Conservation (phyloP, 2,888 invertebrate species). For the Empis livida region DNA sequence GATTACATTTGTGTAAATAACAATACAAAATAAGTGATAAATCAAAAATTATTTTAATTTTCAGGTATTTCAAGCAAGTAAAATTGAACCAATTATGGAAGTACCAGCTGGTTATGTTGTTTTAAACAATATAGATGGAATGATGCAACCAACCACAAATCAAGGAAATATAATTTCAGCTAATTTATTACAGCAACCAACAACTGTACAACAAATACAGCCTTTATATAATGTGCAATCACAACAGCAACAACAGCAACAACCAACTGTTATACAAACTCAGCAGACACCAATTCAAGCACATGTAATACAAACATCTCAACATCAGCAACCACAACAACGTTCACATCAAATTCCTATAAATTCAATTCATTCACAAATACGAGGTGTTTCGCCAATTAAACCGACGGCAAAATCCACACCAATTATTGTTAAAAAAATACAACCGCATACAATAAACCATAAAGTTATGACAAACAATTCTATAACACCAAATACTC, state of each 20-base stretch:
- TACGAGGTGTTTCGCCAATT: slow-evolving; percentile 17
- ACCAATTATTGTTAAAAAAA: slow-evolving; percentile 18
- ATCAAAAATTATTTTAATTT: slow-evolving; percentile 22
- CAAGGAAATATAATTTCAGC: slow-evolving; percentile 31
- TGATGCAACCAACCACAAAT: slow-evolving; percentile 13
- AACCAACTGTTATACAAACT: slow-evolving; percentile 9
- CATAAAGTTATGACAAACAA: slow-evolving; percentile 4
- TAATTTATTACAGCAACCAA: slow-evolving; percentile 33
- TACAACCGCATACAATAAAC: slow-evolving; percentile 11
- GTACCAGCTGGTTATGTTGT: slow-evolving; percentile 59
- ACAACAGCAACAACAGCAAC: slow-evolving; percentile 10
- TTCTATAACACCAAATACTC: slow-evolving; percentile 1
- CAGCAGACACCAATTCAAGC: slow-evolving; percentile 10
- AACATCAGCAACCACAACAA: slow-evolving; percentile 11
- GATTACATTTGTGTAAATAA: neutral
- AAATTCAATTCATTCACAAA: slow-evolving; percentile 27
- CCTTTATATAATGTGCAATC: slow-evolving; percentile 1
- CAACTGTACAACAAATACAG: slow-evolving; percentile 10
- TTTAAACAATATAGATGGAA: slow-evolving; percentile 45
- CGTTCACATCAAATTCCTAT: slow-evolving; percentile 8
- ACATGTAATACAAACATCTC: slow-evolving; percentile 4
- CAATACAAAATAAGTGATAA: neutral
- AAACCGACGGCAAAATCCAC: slow-evolving; percentile 6
- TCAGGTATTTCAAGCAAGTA: slow-evolving; percentile 66
- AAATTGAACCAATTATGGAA: slow-evolving; percentile 69